These are phyloP conservation scores for Chlamydotis undulata DNA, from an alignment of 2,113 vertebrate genomes.

Conservation along the genomic window DNA sequence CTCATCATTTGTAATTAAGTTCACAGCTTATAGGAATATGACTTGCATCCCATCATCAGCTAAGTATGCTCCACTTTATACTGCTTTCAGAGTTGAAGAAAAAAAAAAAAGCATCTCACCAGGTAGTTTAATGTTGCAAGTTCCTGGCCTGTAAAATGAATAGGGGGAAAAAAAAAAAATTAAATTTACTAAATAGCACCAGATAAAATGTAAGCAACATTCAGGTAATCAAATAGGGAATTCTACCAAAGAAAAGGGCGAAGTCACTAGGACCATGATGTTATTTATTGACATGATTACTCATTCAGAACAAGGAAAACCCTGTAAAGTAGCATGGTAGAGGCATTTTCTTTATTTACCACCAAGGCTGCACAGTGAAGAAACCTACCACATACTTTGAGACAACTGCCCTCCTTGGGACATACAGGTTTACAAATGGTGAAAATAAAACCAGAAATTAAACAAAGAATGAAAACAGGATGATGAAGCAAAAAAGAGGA, in stretches of 20 bases:
- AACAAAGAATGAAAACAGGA: not conserved
- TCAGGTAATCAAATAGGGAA: not conserved
- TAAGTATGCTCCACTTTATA: not conserved
- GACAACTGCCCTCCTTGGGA: not conserved
- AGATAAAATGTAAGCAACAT: not conserved
- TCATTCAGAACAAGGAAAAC: not conserved
- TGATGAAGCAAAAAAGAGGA: not conserved
- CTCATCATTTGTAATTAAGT: not conserved
- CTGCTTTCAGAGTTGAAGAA: not conserved
- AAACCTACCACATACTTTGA: not conserved
- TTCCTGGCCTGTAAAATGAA: conserved; percentile 83
- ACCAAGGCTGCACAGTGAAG: not conserved
- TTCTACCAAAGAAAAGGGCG: not conserved
- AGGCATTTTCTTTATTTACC: not conserved
- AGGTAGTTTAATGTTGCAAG: conserved; percentile 89
- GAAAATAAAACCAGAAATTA: not conserved
- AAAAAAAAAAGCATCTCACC: conserved; percentile 75
- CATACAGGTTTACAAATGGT: accelerated
- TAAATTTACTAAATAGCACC: not conserved
- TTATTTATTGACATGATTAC: not conserved
- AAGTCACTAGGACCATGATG: not conserved
- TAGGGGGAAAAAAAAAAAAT: not conserved
- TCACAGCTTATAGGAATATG: not conserved
- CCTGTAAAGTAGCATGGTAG: not conserved
- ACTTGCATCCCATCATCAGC: not conserved